These are phyloP conservation scores for Falco rusticolus DNA, from an alignment of 2,797 vertebrate species.

Conservation along the genomic window DNA sequence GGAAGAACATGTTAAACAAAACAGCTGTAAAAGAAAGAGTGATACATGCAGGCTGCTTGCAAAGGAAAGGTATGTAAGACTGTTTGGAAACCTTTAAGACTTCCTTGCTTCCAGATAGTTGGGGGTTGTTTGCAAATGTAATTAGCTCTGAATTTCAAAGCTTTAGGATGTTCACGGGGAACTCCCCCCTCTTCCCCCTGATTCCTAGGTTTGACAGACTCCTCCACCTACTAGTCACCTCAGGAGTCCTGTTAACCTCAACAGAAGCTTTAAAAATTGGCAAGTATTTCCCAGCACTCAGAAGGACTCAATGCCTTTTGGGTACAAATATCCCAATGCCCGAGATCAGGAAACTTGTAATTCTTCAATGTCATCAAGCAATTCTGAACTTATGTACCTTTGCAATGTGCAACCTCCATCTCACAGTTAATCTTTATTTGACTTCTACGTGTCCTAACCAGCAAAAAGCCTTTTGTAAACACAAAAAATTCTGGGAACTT, in stretches of 20 bases:
- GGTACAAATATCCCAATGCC: not conserved
- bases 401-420: fast-evolving
- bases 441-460: not conserved
- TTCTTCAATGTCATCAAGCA: not conserved
- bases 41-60: not conserved
- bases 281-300: not conserved
- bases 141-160: not conserved
- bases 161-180: not conserved
- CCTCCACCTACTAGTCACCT: not conserved
- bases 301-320: not conserved
- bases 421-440: not conserved
- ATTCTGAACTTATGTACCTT: not conserved
- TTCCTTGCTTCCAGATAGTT: not conserved
- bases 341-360: not conserved
- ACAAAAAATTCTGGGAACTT: not conserved
- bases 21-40: not conserved
- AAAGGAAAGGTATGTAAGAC: not conserved
- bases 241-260: not conserved
- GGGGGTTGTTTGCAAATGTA: not conserved
- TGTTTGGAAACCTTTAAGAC: not conserved
- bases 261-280: not conserved
- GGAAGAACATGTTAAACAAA: not conserved
- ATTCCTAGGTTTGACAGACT: not conserved
- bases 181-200: fast-evolving
- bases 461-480: not conserved